These are phyloP conservation scores for Neosalanx taihuensis DNA, from an alignment of 2,797 vertebrate genomes.

Conservation along the genomic window DNA sequence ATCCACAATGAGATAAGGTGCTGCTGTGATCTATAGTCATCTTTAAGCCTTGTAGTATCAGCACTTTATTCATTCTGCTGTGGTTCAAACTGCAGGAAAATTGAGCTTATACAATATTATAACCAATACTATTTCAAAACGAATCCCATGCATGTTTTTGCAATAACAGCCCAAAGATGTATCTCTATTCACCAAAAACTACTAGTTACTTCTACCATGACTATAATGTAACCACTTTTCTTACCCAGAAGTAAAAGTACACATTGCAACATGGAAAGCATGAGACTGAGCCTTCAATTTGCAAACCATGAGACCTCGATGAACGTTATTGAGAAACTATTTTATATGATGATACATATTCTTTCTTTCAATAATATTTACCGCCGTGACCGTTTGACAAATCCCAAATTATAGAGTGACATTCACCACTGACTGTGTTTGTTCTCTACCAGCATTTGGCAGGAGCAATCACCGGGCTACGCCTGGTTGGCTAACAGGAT, in stretches of 20 bases:
- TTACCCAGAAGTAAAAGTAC: too few relatives aligned
- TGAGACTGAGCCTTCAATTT: neutral
- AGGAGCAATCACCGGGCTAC: neutral
- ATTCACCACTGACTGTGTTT: neutral
- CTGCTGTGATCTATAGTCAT: neutral
- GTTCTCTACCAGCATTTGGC: neutral
- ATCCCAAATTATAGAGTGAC: neutral
- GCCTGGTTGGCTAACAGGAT: slow-evolving; percentile 7
- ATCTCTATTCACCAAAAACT: too few relatives aligned
- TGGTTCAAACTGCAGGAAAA: too few relatives aligned
- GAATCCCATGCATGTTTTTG: too few relatives aligned
- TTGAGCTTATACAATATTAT: too few relatives aligned
- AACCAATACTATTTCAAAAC: too few relatives aligned
- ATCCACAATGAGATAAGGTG: neutral
- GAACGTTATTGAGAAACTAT: too few relatives aligned
- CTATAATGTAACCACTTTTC: too few relatives aligned
- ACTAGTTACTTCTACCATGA: too few relatives aligned
- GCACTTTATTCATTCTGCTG: neutral
- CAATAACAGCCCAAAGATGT: too few relatives aligned
- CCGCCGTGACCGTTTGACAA: neutral
- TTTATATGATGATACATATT: too few relatives aligned
- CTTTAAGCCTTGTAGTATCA: neutral
- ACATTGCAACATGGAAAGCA: neutral
- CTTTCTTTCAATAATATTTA: neutral
- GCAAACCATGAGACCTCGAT: neutral